phyloP scores from a whole-genome alignment of 2,888 invertebrate species.

The Idaea biselata region DNA sequence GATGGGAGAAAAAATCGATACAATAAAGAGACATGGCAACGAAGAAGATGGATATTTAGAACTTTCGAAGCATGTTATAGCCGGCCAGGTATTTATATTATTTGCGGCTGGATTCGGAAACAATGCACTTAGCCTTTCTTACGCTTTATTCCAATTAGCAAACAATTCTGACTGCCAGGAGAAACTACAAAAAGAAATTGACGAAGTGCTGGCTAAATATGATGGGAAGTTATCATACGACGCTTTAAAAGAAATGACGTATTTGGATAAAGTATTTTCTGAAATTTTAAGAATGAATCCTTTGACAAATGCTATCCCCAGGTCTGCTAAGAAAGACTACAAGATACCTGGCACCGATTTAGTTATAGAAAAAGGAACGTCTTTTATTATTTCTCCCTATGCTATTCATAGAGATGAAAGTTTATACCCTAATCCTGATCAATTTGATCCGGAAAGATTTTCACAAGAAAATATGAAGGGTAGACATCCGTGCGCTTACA shows the following conservation, averaged over 20 bases:
- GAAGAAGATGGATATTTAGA: constrained; percentile 28
- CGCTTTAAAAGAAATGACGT: constrained; percentile 55
- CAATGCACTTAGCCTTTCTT: constrained; percentile 53
- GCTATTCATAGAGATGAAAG: constrained; percentile 67
- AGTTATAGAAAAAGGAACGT: constrained; percentile 48
- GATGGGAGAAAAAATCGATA: constrained; percentile 19
- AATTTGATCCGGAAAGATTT: constrained; percentile 74
- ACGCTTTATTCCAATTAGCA: constrained; percentile 56
- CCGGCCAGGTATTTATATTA: constrained; percentile 62
- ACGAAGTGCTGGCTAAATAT: constrained; percentile 42
- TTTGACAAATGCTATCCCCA: constrained; percentile 53
- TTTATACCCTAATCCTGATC: constrained; percentile 65
- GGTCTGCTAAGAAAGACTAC: constrained; percentile 48
- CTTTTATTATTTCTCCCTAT: constrained; percentile 52
- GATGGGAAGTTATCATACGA: constrained; percentile 57
- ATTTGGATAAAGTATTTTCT: constrained; percentile 57
- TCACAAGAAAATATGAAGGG: constrained; percentile 45
- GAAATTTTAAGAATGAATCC: constrained; percentile 57
- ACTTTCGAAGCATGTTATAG: constrained; percentile 46
- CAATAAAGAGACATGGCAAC: constrained; percentile 11
- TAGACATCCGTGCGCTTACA: constrained; percentile 53
- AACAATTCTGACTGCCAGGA: constrained; percentile 54
- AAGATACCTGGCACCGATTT: constrained; percentile 52
- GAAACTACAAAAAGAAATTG: constrained; percentile 47
- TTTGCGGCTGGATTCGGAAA: constrained; percentile 69